These are phyloP conservation scores for Rhyzopertha dominica DNA, from an alignment of 1,140 invertebrate genomes.

Conservation along the genomic window DNA sequence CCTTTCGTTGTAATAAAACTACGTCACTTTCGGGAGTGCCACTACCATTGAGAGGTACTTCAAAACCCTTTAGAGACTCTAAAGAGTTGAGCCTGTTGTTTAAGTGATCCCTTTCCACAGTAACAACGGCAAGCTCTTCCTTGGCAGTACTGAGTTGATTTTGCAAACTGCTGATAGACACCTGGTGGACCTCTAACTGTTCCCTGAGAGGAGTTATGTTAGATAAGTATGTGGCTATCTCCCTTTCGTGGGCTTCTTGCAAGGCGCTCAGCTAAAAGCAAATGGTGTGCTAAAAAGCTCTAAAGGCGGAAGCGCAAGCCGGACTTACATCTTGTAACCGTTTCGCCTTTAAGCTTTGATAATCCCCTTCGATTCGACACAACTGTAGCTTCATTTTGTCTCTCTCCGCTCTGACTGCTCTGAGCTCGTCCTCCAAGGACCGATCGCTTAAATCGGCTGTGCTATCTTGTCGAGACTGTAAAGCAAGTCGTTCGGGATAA, in stretches of 20 bases:
- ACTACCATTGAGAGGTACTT: no score
- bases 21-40: no score
- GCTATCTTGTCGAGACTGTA: slow-evolving; percentile 47
- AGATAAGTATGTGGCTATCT: slow-evolving; percentile 58
- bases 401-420: slow-evolving; percentile 55
- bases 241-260: slow-evolving; percentile 71
- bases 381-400: slow-evolving; percentile 52
- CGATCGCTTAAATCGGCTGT: slow-evolving; percentile 42
- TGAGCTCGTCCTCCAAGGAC: slow-evolving; percentile 53
- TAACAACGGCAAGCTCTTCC: slow-evolving; percentile 52
- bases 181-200: slow-evolving; percentile 51
- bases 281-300: slow-evolving; percentile 5
- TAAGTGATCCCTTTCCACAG: slow-evolving; percentile 55
- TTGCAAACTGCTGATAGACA: slow-evolving; percentile 53
- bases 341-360: slow-evolving; percentile 66
- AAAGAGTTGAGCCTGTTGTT: slow-evolving; percentile 51
- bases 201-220: slow-evolving; percentile 53
- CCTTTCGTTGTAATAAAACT: no score
- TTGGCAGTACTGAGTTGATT: slow-evolving; percentile 51
- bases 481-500: slow-evolving; percentile 37
- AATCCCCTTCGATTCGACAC: slow-evolving; percentile 52
- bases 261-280: slow-evolving; percentile 60
- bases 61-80: no score
- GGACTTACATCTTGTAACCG: slow-evolving; percentile 66
- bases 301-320: not conserved